These are phyloP conservation scores for Atherix ibis DNA, from an alignment of 2,888 invertebrate genomes.

Conservation along the genomic window DNA sequence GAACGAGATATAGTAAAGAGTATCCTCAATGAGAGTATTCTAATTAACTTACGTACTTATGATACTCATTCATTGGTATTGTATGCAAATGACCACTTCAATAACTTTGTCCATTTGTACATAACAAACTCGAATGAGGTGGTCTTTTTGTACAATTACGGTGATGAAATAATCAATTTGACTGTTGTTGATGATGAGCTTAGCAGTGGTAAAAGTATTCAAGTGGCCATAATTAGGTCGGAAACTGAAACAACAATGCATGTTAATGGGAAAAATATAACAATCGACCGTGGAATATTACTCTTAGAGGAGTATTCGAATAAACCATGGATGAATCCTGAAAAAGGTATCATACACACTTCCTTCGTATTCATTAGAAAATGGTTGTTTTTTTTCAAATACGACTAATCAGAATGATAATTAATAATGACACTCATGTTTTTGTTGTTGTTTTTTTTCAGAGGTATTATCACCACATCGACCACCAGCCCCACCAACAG, in stretches of 20 bases:
- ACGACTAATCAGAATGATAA: no score
- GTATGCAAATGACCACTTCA: constrained; percentile 83
- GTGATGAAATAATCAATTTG: constrained; percentile 62
- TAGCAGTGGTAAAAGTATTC: constrained; percentile 69
- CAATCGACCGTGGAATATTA: constrained; percentile 49
- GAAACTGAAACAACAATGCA: constrained; percentile 59
- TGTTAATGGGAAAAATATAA: constrained; percentile 62
- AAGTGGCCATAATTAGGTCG: constrained; percentile 68
- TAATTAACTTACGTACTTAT: constrained; percentile 82
- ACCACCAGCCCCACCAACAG: constrained; percentile 75
- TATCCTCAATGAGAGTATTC: constrained; percentile 62
- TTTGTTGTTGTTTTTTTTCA: constrained; percentile 29
- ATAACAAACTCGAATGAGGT: constrained; percentile 64
- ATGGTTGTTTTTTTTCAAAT: no score
- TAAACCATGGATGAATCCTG: constrained; percentile 74
- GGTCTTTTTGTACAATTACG: constrained; percentile 71
- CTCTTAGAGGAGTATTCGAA: constrained; percentile 64
- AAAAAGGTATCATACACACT: constrained; percentile 44
- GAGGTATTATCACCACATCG: constrained; percentile 78
- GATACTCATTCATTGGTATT: constrained; percentile 65
- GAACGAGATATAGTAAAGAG: constrained; percentile 44
- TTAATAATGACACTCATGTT: no score
- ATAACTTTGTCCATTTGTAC: constrained; percentile 83
- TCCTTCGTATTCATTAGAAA: no score
- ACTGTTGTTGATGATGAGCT: constrained; percentile 58